Evolutionary conservation across 2,113 vertebrate genomes (phyloP).

Genomic region (Aepyceros melampus): DNA sequence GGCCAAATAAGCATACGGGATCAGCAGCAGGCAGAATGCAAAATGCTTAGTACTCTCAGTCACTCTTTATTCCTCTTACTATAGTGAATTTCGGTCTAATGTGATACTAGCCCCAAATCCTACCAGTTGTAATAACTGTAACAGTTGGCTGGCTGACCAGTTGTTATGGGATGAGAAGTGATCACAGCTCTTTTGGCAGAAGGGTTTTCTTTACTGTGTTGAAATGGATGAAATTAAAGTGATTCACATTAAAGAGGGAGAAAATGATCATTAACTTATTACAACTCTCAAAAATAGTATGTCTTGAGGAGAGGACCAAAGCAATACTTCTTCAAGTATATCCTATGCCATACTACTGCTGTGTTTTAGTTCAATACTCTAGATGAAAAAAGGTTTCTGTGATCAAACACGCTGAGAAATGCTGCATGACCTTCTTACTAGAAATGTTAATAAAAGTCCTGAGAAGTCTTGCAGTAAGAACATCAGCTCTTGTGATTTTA

Average conservation of each 20-base stretch:
- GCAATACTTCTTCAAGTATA: not conserved
- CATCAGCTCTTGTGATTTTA: not conserved
- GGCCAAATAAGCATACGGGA: not conserved
- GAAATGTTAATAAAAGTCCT: not conserved
- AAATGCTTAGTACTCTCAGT: not conserved
- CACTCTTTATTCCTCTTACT: not conserved
- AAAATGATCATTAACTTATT: not conserved
- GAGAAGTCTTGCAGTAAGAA: not conserved
- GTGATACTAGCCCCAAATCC: not conserved
- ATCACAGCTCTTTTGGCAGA: not conserved
- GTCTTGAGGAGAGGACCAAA: not conserved
- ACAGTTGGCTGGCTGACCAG: not conserved
- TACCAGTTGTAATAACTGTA: not conserved
- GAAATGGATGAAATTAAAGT: not conserved
- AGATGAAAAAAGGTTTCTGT: not conserved
- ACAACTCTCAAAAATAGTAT: not conserved
- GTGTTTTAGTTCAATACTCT: not conserved
- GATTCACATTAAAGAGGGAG: not conserved
- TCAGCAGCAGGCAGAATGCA: not conserved
- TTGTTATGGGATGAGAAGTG: not conserved
- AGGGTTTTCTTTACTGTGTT: not conserved
- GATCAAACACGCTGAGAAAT: not conserved
- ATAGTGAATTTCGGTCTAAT: not conserved
- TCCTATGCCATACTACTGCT: not conserved
- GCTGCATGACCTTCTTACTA: not conserved